Conservation (phyloP, 2,888 invertebrate genomes). For the Sphinx pinastri region DNA sequence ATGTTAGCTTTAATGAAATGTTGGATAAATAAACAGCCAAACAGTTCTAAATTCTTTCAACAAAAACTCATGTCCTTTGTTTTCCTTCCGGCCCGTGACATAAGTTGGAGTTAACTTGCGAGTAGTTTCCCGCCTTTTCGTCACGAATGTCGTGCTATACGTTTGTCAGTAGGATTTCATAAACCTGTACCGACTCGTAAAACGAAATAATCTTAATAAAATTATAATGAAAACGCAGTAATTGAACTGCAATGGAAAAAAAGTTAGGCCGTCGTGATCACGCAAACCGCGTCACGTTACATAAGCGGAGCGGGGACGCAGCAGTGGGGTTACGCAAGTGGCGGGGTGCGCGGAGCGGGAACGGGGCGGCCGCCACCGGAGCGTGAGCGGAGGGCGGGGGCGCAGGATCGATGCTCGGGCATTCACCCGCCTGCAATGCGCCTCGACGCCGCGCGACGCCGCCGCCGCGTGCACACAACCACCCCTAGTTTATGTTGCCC, state of each 20-base stretch:
- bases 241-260: constrained; percentile 22
- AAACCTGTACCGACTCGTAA: constrained; percentile 3
- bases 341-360: constrained; percentile 68
- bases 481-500: constrained; percentile 61
- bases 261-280: constrained; percentile 11
- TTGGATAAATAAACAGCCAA: not conserved
- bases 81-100: not conserved
- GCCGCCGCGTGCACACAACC: constrained; percentile 53
- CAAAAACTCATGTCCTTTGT: not conserved
- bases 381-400: constrained; percentile 39
- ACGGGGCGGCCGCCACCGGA: constrained; percentile 69
- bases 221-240: constrained; percentile 17
- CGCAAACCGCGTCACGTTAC: constrained; percentile 19
- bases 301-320: constrained; percentile 23
- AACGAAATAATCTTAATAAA: constrained; percentile 10
- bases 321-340: constrained; percentile 54
- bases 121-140: constrained; percentile 13
- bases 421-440: constrained; percentile 84
- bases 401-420: constrained; percentile 79
- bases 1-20: not conserved
- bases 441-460: constrained; percentile 59
- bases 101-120: not conserved
- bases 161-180: not conserved
- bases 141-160: not conserved
- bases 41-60: too few relatives aligned